Conservation (phyloP, 2,888 invertebrate species). For the Temnothorax rugatulus region DNA sequence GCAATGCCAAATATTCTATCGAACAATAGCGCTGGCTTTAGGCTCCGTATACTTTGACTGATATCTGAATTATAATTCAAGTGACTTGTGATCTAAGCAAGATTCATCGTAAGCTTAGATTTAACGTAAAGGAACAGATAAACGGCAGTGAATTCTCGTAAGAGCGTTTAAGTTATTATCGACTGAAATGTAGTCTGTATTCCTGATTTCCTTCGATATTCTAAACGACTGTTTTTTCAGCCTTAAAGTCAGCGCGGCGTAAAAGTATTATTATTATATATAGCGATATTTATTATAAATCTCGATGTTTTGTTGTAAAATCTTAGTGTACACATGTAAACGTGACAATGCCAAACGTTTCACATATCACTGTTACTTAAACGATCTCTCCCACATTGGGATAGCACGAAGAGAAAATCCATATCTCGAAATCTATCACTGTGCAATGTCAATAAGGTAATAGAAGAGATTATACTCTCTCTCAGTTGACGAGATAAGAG, state of each 20-base stretch:
- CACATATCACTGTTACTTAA: neutral
- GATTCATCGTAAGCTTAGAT: neutral
- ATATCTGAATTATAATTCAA: conserved; percentile 1
- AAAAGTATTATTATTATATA: neutral
- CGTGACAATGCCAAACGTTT: conserved; percentile 27
- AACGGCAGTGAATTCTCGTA: neutral
- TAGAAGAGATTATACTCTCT: neutral
- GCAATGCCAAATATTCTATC: neutral
- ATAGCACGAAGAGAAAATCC: neutral
- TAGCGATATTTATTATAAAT: neutral
- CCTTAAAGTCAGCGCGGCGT: neutral
- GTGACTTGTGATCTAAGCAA: neutral
- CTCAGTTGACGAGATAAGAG: conserved; percentile 13
- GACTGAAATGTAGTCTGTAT: neutral
- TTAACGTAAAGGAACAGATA: neutral
- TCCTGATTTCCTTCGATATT: neutral
- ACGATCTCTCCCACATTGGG: neutral
- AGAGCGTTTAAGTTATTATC: neutral
- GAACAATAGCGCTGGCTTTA: neutral
- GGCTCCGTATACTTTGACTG: neutral
- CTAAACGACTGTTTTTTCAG: neutral
- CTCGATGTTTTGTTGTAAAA: conserved; percentile 17
- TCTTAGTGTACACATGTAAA: neutral
- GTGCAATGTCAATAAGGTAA: conserved; percentile 3
- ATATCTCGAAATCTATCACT: neutral